Percentiles rank a stretch among this genome's conserved stretches.
phyloP scores from a whole-genome alignment of 2,797 vertebrate genomes.

The Leptoclinus maculatus region DNA sequence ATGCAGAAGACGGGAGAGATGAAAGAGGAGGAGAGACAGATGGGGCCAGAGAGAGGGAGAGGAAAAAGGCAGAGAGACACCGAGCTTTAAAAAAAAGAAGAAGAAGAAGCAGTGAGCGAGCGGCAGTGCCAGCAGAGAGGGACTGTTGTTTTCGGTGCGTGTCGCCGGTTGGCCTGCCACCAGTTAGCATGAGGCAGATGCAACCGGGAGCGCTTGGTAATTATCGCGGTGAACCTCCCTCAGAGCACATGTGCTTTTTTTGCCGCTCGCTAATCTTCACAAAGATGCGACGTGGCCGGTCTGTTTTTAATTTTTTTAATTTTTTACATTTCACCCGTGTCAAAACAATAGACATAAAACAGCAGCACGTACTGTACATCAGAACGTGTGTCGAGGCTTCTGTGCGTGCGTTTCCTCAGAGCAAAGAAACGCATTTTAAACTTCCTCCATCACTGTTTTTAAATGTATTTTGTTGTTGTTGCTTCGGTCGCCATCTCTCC shows the following conservation, averaged over 20 bases:
- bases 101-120: constrained; percentile 32
- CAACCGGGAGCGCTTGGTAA: constrained; percentile 75
- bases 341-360: constrained; percentile 42
- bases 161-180: constrained; percentile 74
- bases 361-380: constrained; percentile 9
- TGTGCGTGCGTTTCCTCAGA: constrained; percentile 14
- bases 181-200: constrained; percentile 80
- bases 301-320: constrained; percentile 51
- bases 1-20: constrained; percentile 65
- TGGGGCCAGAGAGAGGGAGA: constrained; percentile 69
- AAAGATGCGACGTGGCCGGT: constrained; percentile 51
- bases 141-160: constrained; percentile 74
- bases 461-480: not conserved
- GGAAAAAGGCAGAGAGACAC: constrained; percentile 58
- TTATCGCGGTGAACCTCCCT: constrained; percentile 76
- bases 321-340: constrained; percentile 48
- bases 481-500: constrained; percentile 8
- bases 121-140: constrained; percentile 68
- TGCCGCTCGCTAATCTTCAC: constrained; percentile 63
- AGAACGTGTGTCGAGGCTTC: not conserved
- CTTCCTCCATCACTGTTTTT: constrained; percentile 9
- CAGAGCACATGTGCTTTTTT: constrained; percentile 78
- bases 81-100: constrained; percentile 38
- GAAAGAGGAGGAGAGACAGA: constrained; percentile 74
- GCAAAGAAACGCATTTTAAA: constrained; percentile 47